These are phyloP conservation scores for Diacarnus erythraeanus DNA, from an alignment of 37 sponge, comb jelly and placozoan genomes.

Conservation along the genomic window DNA sequence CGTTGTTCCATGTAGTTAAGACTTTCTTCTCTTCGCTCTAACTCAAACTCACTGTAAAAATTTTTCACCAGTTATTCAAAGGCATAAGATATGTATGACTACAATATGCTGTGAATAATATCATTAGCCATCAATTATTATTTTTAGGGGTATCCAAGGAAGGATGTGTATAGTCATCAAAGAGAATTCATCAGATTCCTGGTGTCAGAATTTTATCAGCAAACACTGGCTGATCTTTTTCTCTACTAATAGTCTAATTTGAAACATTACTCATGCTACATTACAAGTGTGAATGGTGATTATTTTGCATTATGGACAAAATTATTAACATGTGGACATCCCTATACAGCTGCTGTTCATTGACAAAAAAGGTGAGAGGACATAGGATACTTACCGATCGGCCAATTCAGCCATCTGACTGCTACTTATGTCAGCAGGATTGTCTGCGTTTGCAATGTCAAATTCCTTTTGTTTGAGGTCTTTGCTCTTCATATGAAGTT, in stretches of 20 bases:
- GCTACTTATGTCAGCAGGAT: constrained; percentile 8
- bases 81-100: no score
- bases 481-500: constrained; percentile 6
- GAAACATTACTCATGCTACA: constrained; percentile 22
- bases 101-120: no score
- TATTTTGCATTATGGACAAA: background rate
- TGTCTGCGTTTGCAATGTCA: background rate
- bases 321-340: background rate
- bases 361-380: no score
- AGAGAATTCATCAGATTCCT: no score
- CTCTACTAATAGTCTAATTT: no score
- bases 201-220: no score
- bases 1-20: background rate
- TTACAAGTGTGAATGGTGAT: constrained; percentile 40
- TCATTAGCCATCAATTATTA: no score
- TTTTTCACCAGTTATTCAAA: no score
- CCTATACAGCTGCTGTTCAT: background rate
- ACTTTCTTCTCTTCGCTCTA: background rate
- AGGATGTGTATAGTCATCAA: no score
- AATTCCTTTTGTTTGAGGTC: constrained; percentile 13
- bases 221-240: no score
- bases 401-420: constrained; percentile 13
- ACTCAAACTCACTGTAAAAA: background rate
- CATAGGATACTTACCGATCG: constrained; percentile 3
- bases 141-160: no score